Evolutionary conservation across 2,113 vertebrate genomes (phyloP), one percentile per base, ranked within the genome.

Genomic region (Leiothrix lutea): DNA sequence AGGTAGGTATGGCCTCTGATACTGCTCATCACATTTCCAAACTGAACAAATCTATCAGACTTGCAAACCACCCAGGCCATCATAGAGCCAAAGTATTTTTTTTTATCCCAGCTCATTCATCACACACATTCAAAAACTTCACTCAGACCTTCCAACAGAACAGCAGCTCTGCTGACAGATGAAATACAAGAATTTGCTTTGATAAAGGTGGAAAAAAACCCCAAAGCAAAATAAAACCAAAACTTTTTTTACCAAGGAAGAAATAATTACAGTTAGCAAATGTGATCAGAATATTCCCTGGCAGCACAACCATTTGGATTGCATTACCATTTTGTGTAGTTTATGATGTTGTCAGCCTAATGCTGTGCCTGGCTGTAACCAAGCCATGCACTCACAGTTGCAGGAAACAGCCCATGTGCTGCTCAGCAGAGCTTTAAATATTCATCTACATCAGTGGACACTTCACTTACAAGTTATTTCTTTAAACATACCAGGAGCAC

Each of bases 261-360:
- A 82, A 88, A 60, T 26, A 42, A 86, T 54, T 80, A 70, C 42
- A 57, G 44, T 14, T 50, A 92, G 89, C 20, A 79, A 45, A 75
- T 25, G 72, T 14, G 72, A 93, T 44, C 48, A 69, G 82, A 91
- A 91, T 47, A 72, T 25, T 78, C 9, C 45, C 56, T 72, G 57
- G 57, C 81, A 90, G 85, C 71, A 75, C n/a, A 97, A 71, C 64
- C 62, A 88, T 73, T 92, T 71, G 75, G 54, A 80, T 2, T 86
- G 67, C 62, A 40, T 64, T 90, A 80, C 26, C 35, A 64, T 74
- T 83, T 42, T 64, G 80, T 62, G 64, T 62, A 78, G 86, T n/a
- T 86, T 53, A 53, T 35, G 80, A 96, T 67, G 69, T 89, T 89
- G 91, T 80, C 87, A 77, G 70, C 62, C 69, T 80, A 78, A 80